Evolutionary conservation across 2,797 vertebrate species (phyloP).

Genomic region (Percopsis omiscomaycus): DNA sequence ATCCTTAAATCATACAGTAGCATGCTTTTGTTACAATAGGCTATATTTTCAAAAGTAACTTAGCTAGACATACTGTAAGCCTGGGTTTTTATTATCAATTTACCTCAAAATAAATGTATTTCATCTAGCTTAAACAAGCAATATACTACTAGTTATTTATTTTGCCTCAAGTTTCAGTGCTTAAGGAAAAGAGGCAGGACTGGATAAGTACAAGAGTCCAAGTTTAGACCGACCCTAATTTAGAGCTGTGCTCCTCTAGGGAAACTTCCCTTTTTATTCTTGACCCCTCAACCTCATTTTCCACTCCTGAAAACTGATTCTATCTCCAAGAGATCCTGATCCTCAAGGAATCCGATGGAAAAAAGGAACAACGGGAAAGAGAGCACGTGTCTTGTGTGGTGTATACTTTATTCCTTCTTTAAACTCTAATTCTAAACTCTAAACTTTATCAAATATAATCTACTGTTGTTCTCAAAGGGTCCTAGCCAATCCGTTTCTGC

Average conservation of each 20-base stretch:
- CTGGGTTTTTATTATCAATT: too few species aligned
- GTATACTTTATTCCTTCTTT: conserved; percentile 27
- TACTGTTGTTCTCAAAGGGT: conserved; percentile 7
- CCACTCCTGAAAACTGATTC: conserved; percentile 74
- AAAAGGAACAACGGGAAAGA: conserved; percentile 23
- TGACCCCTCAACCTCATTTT: conserved; percentile 75
- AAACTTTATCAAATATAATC: background rate
- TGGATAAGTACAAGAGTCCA: conserved; percentile 64
- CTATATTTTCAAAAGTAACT: too few species aligned
- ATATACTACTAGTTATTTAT: background rate
- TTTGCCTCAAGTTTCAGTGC: too few species aligned
- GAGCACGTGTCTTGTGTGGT: conserved; percentile 10
- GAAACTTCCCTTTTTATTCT: conserved; percentile 69
- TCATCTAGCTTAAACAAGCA: background rate
- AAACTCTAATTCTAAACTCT: too few species aligned
- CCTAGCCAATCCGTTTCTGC: conserved; percentile 20
- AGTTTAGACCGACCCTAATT: conserved; percentile 73
- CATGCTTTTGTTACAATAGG: too few species aligned
- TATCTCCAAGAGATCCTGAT: conserved; percentile 56
- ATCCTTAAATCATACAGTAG: too few species aligned
- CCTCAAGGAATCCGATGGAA: conserved; percentile 47
- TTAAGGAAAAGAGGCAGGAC: conserved; percentile 74
- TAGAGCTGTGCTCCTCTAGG: conserved; percentile 69
- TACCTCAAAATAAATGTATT: too few species aligned
- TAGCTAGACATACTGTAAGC: too few species aligned